Percentiles rank a stretch among this genome's conserved stretches.
Evolutionary conservation across 2,888 invertebrate species (phyloP).

Genomic region (Caenorhabditis sp.): DNA sequence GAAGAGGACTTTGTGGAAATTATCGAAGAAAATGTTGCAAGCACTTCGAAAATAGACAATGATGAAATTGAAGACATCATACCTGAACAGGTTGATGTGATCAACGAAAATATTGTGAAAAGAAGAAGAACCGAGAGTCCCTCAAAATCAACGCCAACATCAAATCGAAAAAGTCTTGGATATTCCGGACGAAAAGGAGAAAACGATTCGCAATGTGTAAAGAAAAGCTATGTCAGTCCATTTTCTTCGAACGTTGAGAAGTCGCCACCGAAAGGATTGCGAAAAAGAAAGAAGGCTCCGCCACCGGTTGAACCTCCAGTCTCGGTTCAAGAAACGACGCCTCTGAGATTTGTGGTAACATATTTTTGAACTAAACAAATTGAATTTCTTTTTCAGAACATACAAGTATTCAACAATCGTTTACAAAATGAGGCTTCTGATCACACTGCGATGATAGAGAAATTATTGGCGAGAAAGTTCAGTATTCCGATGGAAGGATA

Average conservation of each 20-base stretch:
- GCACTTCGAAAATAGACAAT: neutral
- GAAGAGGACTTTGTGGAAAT: neutral
- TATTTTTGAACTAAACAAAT: neutral
- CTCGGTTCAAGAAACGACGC: conserved; percentile 31
- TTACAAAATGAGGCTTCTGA: conserved; percentile 32
- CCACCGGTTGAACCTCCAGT: conserved; percentile 36
- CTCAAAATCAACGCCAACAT: conserved; percentile 12
- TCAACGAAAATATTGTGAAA: conserved; percentile 12
- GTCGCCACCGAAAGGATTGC: conserved; percentile 6
- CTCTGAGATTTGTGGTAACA: conserved; percentile 20
- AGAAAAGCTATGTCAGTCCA: conserved; percentile 28
- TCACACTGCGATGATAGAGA: conserved; percentile 63
- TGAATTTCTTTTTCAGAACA: conserved; percentile 3
- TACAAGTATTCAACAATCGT: conserved; percentile 22
- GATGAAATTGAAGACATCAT: neutral
- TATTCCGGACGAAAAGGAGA: conserved; percentile 25
- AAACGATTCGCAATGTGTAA: conserved; percentile 14
- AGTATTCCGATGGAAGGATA: conserved; percentile 67
- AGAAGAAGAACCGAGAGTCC: neutral
- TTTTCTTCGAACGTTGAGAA: conserved; percentile 15
- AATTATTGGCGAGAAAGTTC: conserved; percentile 61
- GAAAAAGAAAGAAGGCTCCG: conserved; percentile 20
- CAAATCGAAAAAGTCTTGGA: conserved; percentile 30
- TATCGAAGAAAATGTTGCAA: neutral
- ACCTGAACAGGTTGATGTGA: neutral